Conservation (phyloP, 1,140 invertebrate genomes). For the Oryctes rhinoceros region DNA sequence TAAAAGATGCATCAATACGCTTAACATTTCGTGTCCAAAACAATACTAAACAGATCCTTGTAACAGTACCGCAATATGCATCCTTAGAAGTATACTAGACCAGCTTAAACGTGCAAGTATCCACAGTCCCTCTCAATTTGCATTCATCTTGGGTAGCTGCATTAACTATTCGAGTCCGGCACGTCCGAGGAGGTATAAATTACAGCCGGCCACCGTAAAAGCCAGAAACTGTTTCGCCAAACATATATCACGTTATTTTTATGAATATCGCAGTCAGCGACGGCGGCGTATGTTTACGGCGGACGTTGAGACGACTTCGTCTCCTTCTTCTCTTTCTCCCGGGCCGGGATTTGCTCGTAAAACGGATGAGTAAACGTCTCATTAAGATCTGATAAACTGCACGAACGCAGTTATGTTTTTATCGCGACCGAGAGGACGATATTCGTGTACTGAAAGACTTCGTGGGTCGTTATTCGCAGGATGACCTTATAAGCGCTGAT, state of each 20-base stretch:
- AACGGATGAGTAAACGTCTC: constrained; percentile 3
- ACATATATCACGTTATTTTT: constrained; percentile 8
- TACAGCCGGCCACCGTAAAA: background rate
- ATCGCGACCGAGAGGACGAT: background rate
- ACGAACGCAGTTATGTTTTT: constrained; percentile 4
- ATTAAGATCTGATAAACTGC: constrained; percentile 1
- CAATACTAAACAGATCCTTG: no score
- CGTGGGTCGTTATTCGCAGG: constrained; percentile 3
- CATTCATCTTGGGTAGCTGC: background rate
- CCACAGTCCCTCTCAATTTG: no score
- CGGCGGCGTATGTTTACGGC: background rate
- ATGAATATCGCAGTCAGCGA: background rate
- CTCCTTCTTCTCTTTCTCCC: background rate
- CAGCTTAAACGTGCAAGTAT: no score
- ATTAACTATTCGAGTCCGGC: background rate
- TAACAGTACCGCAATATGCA: no score
- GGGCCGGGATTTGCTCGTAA: background rate
- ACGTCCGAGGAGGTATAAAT: background rate
- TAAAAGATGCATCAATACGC: no score
- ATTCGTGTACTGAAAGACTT: background rate
- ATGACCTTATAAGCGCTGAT: background rate
- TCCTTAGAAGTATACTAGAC: no score
- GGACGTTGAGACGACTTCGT: background rate
- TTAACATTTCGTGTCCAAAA: no score
- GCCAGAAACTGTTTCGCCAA: background rate